Conservation (phyloP, 53 echinoderm and acorn worm genomes). For the Holothuria scabra region DNA sequence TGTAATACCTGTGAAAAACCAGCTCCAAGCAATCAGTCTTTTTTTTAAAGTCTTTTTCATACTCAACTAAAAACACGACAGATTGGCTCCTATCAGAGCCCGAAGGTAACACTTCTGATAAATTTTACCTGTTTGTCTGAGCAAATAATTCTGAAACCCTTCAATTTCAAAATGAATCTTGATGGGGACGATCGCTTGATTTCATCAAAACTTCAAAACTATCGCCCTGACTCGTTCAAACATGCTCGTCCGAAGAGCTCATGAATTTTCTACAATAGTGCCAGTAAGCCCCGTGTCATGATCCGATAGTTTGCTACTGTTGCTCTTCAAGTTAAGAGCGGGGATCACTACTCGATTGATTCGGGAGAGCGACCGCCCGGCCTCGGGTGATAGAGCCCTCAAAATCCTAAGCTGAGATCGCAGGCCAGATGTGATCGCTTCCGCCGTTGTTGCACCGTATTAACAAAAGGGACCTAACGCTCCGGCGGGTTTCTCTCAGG, state of each 20-base stretch:
- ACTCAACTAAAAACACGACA: constrained; percentile 3
- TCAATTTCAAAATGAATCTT: neutral
- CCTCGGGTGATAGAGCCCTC: constrained; percentile 24
- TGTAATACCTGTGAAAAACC: too few relatives aligned
- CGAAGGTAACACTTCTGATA: constrained; percentile 6
- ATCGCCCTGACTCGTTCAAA: too few relatives aligned
- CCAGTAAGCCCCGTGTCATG: constrained; percentile 15
- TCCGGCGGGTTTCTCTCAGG: too few relatives aligned
- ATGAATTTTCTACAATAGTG: constrained; percentile 32
- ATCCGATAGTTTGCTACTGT: constrained; percentile 22
- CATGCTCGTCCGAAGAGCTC: constrained; percentile 19
- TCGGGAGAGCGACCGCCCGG: neutral
- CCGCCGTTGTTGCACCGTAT: constrained; percentile 5
- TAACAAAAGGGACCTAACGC: constrained; percentile 30
- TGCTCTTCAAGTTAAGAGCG: constrained; percentile 13
- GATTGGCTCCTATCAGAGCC: constrained; percentile 27
- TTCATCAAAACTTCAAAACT: too few relatives aligned
- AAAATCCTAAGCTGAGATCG: constrained; percentile 14
- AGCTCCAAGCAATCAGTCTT: too few relatives aligned
- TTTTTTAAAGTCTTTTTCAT: too few relatives aligned
- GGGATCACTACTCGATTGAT: constrained; percentile 21
- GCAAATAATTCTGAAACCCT: constrained; percentile 26
- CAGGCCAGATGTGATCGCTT: constrained; percentile 33
- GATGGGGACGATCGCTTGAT: too few relatives aligned
- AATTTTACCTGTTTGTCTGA: constrained; percentile 32